Percentiles rank a stretch among this genome's conserved stretches.
Evolutionary conservation across 2,888 invertebrate species (phyloP).

Genomic region (Idaea aversata): DNA sequence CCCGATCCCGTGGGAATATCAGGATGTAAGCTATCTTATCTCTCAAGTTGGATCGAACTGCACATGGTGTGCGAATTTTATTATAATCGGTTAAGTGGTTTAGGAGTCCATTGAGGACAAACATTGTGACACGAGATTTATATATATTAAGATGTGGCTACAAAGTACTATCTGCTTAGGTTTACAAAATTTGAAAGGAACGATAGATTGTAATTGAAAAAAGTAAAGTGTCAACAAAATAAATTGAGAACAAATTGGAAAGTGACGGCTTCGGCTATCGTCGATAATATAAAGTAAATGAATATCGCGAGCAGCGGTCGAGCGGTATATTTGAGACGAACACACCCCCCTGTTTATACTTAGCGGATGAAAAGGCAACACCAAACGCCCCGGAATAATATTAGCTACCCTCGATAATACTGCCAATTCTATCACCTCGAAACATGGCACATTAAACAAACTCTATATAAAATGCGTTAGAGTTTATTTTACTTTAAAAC

Average conservation of each 20-base stretch:
- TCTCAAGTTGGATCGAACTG: too few relatives aligned
- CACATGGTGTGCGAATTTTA: too few relatives aligned
- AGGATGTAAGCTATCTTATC: too few relatives aligned
- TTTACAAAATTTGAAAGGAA: too few relatives aligned
- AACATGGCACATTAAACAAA: conserved; percentile 36
- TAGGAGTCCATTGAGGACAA: too few relatives aligned
- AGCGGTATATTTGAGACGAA: conserved; percentile 60
- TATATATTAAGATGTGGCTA: too few relatives aligned
- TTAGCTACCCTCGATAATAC: conserved; percentile 78
- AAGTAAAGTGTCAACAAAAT: conserved; percentile 28
- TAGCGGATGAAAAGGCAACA: conserved; percentile 80
- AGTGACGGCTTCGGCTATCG: conserved; percentile 25
- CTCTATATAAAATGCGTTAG: conserved; percentile 39
- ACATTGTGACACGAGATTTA: too few relatives aligned
- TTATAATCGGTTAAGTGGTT: too few relatives aligned
- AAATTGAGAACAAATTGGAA: background rate
- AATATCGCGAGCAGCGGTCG: conserved; percentile 66
- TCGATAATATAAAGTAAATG: conserved; percentile 69
- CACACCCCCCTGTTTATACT: conserved; percentile 80
- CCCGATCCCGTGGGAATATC: too few relatives aligned
- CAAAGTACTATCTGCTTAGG: too few relatives aligned
- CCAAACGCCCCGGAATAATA: conserved; percentile 78
- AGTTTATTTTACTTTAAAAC: conserved; percentile 37
- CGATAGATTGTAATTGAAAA: conserved; percentile 17
- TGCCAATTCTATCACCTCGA: conserved; percentile 58